phyloP scores from a whole-genome alignment of 2,113 vertebrate species.

The Elephantulus edwardii region DNA sequence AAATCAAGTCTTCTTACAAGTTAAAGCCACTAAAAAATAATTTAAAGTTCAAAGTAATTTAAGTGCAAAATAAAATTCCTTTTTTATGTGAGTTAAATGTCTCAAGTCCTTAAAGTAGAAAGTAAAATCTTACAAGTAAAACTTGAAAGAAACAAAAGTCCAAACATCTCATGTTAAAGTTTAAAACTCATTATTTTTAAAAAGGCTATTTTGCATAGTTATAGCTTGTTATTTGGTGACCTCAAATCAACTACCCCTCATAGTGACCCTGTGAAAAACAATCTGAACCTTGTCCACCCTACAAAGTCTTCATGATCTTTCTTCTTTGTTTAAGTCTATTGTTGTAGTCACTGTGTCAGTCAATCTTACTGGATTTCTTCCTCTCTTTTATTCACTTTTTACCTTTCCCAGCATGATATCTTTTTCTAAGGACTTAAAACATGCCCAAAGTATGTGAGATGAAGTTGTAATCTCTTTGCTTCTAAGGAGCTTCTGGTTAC shows the following conservation, averaged over 20 bases:
- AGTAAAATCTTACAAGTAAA: constrained; percentile 52
- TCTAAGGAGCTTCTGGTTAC: too few relatives aligned
- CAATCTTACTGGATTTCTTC: too few relatives aligned
- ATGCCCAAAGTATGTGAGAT: too few relatives aligned
- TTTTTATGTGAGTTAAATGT: constrained; percentile 45
- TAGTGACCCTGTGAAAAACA: too few relatives aligned
- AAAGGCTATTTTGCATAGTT: background rate
- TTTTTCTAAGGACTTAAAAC: too few relatives aligned
- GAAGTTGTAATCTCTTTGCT: too few relatives aligned
- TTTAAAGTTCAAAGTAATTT: constrained; percentile 54
- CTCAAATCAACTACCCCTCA: background rate
- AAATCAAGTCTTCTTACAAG: constrained; percentile 52
- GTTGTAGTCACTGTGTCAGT: too few relatives aligned
- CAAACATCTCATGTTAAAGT: constrained; percentile 3
- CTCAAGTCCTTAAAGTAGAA: constrained; percentile 42
- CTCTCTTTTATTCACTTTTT: too few relatives aligned
- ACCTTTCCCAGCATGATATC: too few relatives aligned
- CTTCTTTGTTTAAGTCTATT: too few relatives aligned
- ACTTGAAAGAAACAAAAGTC: constrained; percentile 51
- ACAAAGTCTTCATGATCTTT: too few relatives aligned
- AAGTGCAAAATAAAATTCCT: constrained; percentile 46
- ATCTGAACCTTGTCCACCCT: too few relatives aligned
- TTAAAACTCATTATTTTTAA: constrained; percentile 32
- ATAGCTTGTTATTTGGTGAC: background rate
- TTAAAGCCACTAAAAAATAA: constrained; percentile 39